Evolutionary conservation across 1,140 invertebrate species (phyloP).

Genomic region (Calliopsis andreniformis): DNA sequence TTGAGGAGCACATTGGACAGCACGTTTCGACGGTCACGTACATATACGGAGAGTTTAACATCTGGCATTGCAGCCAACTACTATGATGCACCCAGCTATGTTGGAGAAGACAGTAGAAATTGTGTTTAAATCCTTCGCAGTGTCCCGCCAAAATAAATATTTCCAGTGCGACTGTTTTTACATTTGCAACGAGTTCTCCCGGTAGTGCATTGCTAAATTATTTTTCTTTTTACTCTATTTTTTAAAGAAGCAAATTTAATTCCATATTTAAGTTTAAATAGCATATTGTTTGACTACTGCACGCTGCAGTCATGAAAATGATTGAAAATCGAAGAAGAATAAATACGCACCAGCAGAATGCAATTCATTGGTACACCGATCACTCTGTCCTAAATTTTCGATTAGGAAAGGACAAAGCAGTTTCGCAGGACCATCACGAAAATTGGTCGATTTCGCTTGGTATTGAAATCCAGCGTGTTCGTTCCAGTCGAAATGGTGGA

Average conservation of each 20-base stretch:
- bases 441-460: slow-evolving; percentile 44
- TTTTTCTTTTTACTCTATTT: slow-evolving; percentile 1
- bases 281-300: not conserved
- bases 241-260: not conserved
- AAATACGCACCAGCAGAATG: not conserved
- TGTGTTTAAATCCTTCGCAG: slow-evolving; percentile 16
- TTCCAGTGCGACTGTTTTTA: not conserved
- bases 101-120: slow-evolving; percentile 13
- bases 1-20: slow-evolving; percentile 26
- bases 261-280: not conserved
- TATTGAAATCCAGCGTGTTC: slow-evolving; percentile 43
- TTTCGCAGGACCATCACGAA: slow-evolving; percentile 25
- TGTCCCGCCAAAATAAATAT: slow-evolving; percentile 31
- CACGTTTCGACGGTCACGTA: slow-evolving; percentile 45
- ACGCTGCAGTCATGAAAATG: not conserved
- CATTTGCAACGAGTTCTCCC: not conserved
- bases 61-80: slow-evolving; percentile 16
- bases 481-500: slow-evolving; percentile 32
- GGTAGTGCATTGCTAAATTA: not conserved
- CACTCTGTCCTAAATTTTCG: slow-evolving; percentile 23
- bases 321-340: slow-evolving; percentile 8
- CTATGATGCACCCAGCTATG: slow-evolving; percentile 14
- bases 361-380: not conserved
- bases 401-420: slow-evolving; percentile 36
- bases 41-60: slow-evolving; percentile 38